Conservation (phyloP, 2,888 invertebrate genomes). For the Lamproptera curius region DNA sequence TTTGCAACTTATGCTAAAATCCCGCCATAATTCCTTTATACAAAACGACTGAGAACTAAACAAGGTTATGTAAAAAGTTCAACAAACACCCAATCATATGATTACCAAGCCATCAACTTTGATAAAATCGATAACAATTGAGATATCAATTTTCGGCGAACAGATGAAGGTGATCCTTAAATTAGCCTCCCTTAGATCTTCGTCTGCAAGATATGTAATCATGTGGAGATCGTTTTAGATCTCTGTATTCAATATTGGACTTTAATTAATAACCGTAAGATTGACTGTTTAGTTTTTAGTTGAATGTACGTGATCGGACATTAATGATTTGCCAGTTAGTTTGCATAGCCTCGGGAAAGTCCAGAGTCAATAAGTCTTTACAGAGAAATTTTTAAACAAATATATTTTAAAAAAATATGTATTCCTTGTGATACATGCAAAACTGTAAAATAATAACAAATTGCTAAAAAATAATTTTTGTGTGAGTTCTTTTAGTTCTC, state of each 20-base stretch:
- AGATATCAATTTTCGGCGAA: slow-evolving; percentile 52
- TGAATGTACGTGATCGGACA: slow-evolving; percentile 47
- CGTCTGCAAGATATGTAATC: too few species aligned
- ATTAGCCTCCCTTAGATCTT: slow-evolving; percentile 27
- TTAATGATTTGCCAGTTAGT: slow-evolving; percentile 54
- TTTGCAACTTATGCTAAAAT: slow-evolving; percentile 17
- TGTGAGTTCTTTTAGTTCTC: too few species aligned
- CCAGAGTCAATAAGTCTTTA: slow-evolving; percentile 50
- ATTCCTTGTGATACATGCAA: too few species aligned
- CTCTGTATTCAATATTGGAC: slow-evolving; percentile 22
- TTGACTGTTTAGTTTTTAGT: slow-evolving; percentile 11
- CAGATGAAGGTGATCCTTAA: too few species aligned
- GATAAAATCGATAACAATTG: slow-evolving; percentile 52
- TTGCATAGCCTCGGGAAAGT: slow-evolving; percentile 45
- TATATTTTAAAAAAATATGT: too few species aligned
- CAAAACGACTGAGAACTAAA: slow-evolving; percentile 23
- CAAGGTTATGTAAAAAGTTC: slow-evolving; percentile 32
- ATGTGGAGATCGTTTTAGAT: too few species aligned
- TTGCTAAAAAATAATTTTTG: too few species aligned
- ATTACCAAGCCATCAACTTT: slow-evolving; percentile 51
- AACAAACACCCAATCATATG: slow-evolving; percentile 48
- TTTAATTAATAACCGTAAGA: slow-evolving; percentile 17
- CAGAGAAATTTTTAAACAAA: too few species aligned
- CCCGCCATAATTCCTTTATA: slow-evolving; percentile 22
- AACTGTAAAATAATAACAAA: too few species aligned